Conservation (phyloP, 2,797 vertebrate genomes). For the Pseudochaenichthys georgianus region DNA sequence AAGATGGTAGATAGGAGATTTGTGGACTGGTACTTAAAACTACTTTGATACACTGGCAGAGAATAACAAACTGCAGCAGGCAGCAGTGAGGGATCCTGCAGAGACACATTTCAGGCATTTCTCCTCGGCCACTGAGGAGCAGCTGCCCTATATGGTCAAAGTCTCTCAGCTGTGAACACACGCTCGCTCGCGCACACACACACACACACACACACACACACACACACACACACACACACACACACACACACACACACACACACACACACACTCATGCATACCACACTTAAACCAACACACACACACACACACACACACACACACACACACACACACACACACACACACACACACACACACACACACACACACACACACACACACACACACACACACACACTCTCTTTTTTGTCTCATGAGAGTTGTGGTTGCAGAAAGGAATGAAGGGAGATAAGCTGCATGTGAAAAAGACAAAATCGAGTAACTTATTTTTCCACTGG, state of each 20-base stretch:
- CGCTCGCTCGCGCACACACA: slow-evolving; percentile 12
- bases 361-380: neutral
- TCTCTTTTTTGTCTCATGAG: slow-evolving; percentile 50
- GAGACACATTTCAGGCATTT: slow-evolving; percentile 77
- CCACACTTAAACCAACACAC: slow-evolving; percentile 7
- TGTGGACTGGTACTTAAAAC: neutral
- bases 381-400: slow-evolving; percentile 17
- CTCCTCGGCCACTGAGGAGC: slow-evolving; percentile 60
- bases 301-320: slow-evolving; percentile 21
- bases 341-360: slow-evolving; percentile 6
- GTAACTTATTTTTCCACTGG: slow-evolving; percentile 31
- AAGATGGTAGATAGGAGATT: neutral
- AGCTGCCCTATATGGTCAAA: slow-evolving; percentile 83
- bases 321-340: neutral
- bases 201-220: slow-evolving; percentile 5
- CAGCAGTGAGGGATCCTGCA: slow-evolving; percentile 43
- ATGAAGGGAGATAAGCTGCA: slow-evolving; percentile 67
- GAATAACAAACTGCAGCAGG: neutral
- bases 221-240: neutral
- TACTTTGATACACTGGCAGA: neutral
- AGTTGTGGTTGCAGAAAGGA: slow-evolving; percentile 61
- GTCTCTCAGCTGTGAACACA: slow-evolving; percentile 74
- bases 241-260: slow-evolving; percentile 9
- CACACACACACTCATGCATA: neutral
- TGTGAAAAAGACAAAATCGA: slow-evolving; percentile 40